Base-by-base conservation (phyloP, 2,113 vertebrate genomes). In the Microcebus jonahi region DNA sequence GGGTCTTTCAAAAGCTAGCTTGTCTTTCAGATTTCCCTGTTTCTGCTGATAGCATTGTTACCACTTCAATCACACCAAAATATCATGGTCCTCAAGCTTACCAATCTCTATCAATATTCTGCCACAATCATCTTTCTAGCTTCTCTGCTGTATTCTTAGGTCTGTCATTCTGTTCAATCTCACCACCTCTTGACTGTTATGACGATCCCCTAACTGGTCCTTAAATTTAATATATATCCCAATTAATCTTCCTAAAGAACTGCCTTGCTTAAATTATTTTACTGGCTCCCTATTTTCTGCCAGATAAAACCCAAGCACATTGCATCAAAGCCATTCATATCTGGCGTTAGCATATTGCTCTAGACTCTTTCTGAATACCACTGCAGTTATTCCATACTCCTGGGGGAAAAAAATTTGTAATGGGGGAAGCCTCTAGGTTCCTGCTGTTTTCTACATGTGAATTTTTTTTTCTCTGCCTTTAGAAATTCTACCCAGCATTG, bases 161-260 rank as follows among this genome's bases (percentile, higher is more conserved):
- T 94, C n/a, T 75, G 31, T 50, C 67, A 53, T 76, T 36, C 29
- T 79, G 65, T 67, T 89, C 13, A 75, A 2, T 89, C 48, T 90
- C n/a, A 76, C 55, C 67, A 29, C 39, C 76, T 81, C 65, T 90
- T 65, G 27, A 45, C 65, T 81, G 42, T 84, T 36, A 77, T 45
- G 31, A 77, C 70, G n/a, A 82, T 68, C 42, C 42, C 57, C 48
- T 82, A 65, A 85, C 42, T 89, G 10, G 17, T 57, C 29, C 80
- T 73, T 87, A n/a, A 76, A 84, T 90, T 86, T 39, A 79, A 65
- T 91, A 90, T 70, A 31, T 42, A 88, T 88, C 27, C 21, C 45
- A 55, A 65, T 94, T 63, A 57, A 73, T 91, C 15, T 79, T 45
- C 65, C 63, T 59, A 67, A 67, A 45, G 13, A 94, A 94, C 14